Base-by-base conservation (phyloP, 2,797 vertebrate species). In the Anisognathus igniventris region DNA sequence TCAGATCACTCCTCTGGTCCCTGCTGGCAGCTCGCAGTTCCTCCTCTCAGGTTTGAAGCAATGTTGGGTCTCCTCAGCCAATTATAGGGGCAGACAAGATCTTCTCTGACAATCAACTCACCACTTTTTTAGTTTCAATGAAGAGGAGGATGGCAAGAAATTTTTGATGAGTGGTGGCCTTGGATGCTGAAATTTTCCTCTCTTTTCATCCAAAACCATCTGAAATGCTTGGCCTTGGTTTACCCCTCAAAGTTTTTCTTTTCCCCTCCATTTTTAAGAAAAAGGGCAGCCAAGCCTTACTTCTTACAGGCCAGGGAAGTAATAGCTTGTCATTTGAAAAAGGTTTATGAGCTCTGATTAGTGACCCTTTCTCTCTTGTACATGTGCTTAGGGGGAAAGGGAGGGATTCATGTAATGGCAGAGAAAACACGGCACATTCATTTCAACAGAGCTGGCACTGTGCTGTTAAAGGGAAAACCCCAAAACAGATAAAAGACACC, bases 261-360 rank as follows among this genome's bases (percentile, higher is more conserved):
- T 93, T 88, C 57, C 45, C 51, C 33, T 93, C 82, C 45, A 37
- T 86, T 95, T 96, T 84, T 56, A 87, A 95, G 90, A 39, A 88
- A 94, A 95, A 92, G 25, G 44, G 62, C 92, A 94, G 57, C 40
- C 66, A 92, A 95, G 30, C 39, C 47, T 92, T 91, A 39, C 77
- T 64, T 81, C 87, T 78, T 42, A 35, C 51, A 56, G 75, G 31
- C 33, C 20, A 3, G 51, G 51, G 67, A 81, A 90, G 68, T 94
- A 93, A 96, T 94, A 96, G 70, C 85, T 95, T 96, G 91, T 93
- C 91, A 84, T 90, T 90, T 90, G 76, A 35, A 44, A 73, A 73
- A 90, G 54, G 85, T 96, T 96, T 93, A 91, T 70, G 89, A 91
- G 73, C 58, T 68, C 65, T 86, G 89, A 91, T 91, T 94, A 78